These are phyloP conservation scores for Catocala fraxini DNA, from an alignment of 2,888 invertebrate species.

Conservation along the genomic window DNA sequence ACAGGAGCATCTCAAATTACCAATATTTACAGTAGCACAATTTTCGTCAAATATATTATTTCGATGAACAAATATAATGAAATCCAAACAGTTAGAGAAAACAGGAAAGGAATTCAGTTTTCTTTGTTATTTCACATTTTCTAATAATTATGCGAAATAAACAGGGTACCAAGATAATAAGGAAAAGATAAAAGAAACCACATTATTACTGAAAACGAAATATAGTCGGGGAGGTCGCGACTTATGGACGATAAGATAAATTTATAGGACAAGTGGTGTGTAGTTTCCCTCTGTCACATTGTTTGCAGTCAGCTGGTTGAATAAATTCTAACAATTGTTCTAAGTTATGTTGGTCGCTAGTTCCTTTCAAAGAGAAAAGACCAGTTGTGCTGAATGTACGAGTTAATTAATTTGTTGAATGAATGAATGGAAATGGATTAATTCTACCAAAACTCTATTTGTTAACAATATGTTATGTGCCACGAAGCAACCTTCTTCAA, in stretches of 20 bases:
- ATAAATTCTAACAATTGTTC: conserved; percentile 12
- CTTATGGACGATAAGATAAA: conserved; percentile 42
- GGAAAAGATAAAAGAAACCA: conserved; percentile 53
- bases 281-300: conserved; percentile 3
- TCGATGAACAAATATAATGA: conserved; percentile 1
- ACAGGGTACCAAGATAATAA: conserved; percentile 50
- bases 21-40: too few species aligned
- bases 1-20: too few species aligned
- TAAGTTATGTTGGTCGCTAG: not conserved
- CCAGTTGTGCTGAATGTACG: too few species aligned
- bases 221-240: conserved; percentile 39
- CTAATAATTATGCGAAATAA: conserved; percentile 52
- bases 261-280: conserved; percentile 27
- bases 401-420: too few species aligned
- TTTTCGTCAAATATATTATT: not conserved
- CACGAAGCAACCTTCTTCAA: too few species aligned
- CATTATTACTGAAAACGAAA: conserved; percentile 50
- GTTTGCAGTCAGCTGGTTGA: conserved; percentile 5
- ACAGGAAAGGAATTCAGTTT: not conserved
- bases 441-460: too few species aligned
- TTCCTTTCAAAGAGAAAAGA: not conserved
- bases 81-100: conserved; percentile 7
- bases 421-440: too few species aligned
- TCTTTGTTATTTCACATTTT: conserved; percentile 18
- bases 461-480: too few species aligned